Evolutionary conservation across 1,140 invertebrate species (phyloP), one percentile per base, ranked within the genome.

Genomic region (Papilio polyxenes): DNA sequence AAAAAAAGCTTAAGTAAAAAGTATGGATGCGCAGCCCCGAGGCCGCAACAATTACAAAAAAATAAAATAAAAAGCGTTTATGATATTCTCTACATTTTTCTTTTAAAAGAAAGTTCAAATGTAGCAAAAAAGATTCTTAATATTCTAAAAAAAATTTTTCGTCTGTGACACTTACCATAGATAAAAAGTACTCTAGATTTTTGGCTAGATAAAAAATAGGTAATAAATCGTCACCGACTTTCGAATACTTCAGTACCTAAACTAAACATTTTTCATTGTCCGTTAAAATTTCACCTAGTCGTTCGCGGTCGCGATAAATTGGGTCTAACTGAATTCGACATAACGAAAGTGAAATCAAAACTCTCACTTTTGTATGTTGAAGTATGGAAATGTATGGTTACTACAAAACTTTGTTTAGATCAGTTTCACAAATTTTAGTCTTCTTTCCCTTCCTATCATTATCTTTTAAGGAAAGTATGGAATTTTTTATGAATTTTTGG

Each of bases 291-390:
- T 72, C 65, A 72, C 65, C 13, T 72, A 15, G 31, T 37, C 31
- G 65, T 13, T 40, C 31, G 23, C 65, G 31, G 65, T 37, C 65
- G 65, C 53, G 15, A 72, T 72, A 31, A 37, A 72, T 37, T 72
- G 65, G 65, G 23, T 37, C 31, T 72, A 69, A 40, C 23, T 40
- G 31, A 72, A 72, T 72, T 72, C 65, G 65, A 72, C 65, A 65
- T 65, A 72, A 72, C 65, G 31, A 72, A 72, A 72, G 65, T 72
- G 65, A 72, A 72, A 72, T 72, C 65, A 72, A 72, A 72, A 11
- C 65, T 72, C 65, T 72, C 65, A 72, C 65, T 72, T 72, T 72
- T 72, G 65, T 72, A 72, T 72, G 15, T 72, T 72, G 31, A 72
- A 72, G 65, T 72, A 72, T 72, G 65, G 23, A 72, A 72, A 69